These are phyloP conservation scores for Meda fulgida DNA, from an alignment of 2,797 vertebrate species.

Conservation along the genomic window DNA sequence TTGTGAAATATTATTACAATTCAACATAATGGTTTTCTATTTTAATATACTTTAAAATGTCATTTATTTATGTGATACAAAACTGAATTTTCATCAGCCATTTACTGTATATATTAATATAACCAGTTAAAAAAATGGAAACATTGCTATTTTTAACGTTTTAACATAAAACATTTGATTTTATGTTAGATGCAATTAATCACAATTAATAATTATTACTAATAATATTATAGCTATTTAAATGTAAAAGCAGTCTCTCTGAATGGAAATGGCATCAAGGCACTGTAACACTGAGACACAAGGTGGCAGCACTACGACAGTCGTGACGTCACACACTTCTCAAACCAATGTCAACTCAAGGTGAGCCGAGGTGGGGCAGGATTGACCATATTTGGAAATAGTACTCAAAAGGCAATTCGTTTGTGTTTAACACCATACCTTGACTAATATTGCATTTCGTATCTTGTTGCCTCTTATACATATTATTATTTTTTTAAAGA, in stretches of 20 bases:
- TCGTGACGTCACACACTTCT: conserved; percentile 37
- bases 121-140: too few species aligned
- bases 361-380: conserved; percentile 62
- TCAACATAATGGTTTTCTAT: too few species aligned
- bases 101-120: too few species aligned
- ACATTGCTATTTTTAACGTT: too few species aligned
- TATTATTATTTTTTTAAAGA: too few species aligned
- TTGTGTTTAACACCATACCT: not conserved
- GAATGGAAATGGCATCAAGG: not conserved
- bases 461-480: too few species aligned
- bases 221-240: not conserved
- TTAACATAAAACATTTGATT: too few species aligned
- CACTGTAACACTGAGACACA: conserved; percentile 60
- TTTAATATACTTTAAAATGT: too few species aligned
- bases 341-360: conserved; percentile 74
- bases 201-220: too few species aligned
- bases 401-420: not conserved
- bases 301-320: conserved; percentile 60
- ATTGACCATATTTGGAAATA: not conserved
- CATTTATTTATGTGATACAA: too few species aligned
- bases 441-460: not conserved
- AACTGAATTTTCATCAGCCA: too few species aligned
- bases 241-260: not conserved
- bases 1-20: too few species aligned
- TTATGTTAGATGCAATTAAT: not conserved